Evolutionary conservation across 2,113 vertebrate species (phyloP), one percentile per base, ranked within the genome.

Genomic region (Pseudopodoces humilis): DNA sequence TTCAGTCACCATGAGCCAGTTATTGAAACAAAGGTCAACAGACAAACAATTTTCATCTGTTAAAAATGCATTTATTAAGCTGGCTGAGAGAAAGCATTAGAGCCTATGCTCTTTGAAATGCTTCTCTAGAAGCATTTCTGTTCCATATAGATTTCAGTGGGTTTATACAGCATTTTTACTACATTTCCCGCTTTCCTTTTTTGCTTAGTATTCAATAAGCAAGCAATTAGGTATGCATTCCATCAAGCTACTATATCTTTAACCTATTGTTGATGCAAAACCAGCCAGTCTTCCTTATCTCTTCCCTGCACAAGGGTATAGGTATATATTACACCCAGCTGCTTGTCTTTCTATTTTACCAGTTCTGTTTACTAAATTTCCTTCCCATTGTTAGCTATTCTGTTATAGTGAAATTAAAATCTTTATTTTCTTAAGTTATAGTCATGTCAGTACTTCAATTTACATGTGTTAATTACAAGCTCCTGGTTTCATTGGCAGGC

Each of bases 81-180:
- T 0, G 0, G 16, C 22, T 37, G 44, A 59, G 37, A 59, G 37
- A 59, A 76, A 52, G 27, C 62, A 44, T 59, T 86, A 22, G 53
- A 68, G 31, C 9, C 11, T 0, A 0, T 37, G 21, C 17, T 52
- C 21, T 50, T 21, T 10, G 5, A 67, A 67, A 67, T 67, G 25
- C 35, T 49, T 85, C 25, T 25, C 21, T 30, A 65, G 39, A 55
- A 65, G 12, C 9, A 65, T 55, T 65, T 55, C 10, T 59, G 17
- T 27, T 68, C 21, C 17, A 35, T 35, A 18, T 22, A 25, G 11
- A 50, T 44, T 68, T 68, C 53, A 43, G 21, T 31, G 21, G 21
- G 13, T 59, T 86, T 59, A 31, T 10, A 31, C 12, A 50, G 27
- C 25, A 59, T 59, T 59, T 86, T 50, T 27, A 37, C 9, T 21